Evolutionary conservation across 2,888 invertebrate genomes (phyloP), one percentile per base, ranked within the genome.

Genomic region (Ptilodon capucinus): DNA sequence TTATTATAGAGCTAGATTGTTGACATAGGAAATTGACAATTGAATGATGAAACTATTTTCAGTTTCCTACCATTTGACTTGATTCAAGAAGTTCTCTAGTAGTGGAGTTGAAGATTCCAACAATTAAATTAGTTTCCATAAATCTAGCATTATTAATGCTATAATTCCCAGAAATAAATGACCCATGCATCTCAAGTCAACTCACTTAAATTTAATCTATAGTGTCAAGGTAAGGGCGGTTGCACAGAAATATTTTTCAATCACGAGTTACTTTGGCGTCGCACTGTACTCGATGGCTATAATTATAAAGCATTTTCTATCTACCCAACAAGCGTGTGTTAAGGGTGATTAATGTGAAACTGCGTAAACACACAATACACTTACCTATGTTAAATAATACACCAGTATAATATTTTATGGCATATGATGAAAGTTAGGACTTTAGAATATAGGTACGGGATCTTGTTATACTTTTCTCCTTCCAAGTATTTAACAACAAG

Each of bases 231-330:
- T 14, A 30, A 13, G 40, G 23, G 38, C 28, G 46, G 42, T 32
- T 32, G 46, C 14, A 51, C 48, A 53, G 45, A 42, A 14, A 49
- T 57, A 54, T 51, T 52, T 57, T 57, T 60, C 48, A 42, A 58
- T 48, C 52, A 51, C 43, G 58, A 48, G 44, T 54, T 53, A 51
- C 53, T 46, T 40, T 48, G 40, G 57, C 53, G 51, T 56, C 52
- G 35, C 34, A 46, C 42, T 52, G 32, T 50, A 46, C 21, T 55
- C 41, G 51, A 51, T 46, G 48, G 39, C 60, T 48, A 59, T 65
- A 57, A 64, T 66, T 64, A 66, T 53, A 49, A 39, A 48, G 19
- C 46, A 48, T 54, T n/a, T 51, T 55, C 4, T 21, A 21, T 54
- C 50, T 52, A 42, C 52, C 21, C 39, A 51, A 35, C 34, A 21